Percentiles rank a stretch among this genome's conserved stretches.
phyloP scores from a whole-genome alignment of 2,888 invertebrate genomes.

The Gastrophysa polygoni region DNA sequence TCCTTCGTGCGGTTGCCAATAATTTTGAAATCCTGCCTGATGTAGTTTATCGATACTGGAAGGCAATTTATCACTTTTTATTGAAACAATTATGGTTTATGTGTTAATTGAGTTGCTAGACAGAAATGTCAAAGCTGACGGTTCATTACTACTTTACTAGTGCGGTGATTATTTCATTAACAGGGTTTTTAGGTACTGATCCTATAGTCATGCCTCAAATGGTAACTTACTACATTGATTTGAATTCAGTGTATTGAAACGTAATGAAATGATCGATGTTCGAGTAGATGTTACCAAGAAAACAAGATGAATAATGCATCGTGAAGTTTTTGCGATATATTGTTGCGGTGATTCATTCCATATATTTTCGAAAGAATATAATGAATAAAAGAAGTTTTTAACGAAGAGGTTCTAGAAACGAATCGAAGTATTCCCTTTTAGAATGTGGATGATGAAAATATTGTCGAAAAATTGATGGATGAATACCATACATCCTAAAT shows the following conservation, averaged over 20 bases:
- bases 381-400: no score
- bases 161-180: background rate
- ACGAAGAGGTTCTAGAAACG: no score
- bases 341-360: no score
- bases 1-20: constrained; percentile 45
- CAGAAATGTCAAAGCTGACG: constrained; percentile 15
- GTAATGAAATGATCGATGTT: background rate
- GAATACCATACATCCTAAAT: no score
- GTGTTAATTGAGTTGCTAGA: constrained; percentile 19
- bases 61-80: constrained; percentile 26
- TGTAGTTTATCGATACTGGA: constrained; percentile 19
- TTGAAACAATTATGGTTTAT: constrained; percentile 25
- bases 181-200: background rate
- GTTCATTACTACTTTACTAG: constrained; percentile 7
- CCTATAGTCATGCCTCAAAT: background rate
- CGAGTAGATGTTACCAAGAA: no score
- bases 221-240: background rate
- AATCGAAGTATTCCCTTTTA: no score
- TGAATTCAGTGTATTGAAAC: background rate
- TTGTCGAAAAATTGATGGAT: no score
- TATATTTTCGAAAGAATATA: no score
- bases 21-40: constrained; percentile 11
- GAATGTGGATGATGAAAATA: no score
- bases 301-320: no score
- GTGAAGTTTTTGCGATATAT: no score